These are phyloP conservation scores for Heterohyrax brucei DNA, from an alignment of 2,797 vertebrate genomes.

Conservation along the genomic window DNA sequence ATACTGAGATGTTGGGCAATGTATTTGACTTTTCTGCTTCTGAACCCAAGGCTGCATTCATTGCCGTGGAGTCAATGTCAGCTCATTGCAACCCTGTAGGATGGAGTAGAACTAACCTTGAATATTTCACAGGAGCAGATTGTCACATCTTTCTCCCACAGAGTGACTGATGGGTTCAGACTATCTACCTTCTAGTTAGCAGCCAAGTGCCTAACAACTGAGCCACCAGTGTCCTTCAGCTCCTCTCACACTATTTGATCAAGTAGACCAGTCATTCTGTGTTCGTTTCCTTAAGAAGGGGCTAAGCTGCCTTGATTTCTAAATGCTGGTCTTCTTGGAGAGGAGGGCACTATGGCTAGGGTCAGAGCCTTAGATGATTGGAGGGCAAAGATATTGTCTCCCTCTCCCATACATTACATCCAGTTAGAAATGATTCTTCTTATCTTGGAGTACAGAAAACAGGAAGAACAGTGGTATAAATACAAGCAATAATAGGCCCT, in stretches of 20 bases:
- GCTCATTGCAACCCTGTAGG: neutral
- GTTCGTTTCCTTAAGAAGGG: conserved; percentile 14
- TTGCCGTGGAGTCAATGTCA: neutral
- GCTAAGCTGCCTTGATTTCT: neutral
- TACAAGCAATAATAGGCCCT: neutral
- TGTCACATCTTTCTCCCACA: neutral
- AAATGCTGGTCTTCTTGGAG: neutral
- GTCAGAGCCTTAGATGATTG: neutral
- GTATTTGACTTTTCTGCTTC: neutral
- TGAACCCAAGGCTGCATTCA: neutral
- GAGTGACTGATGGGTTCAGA: neutral
- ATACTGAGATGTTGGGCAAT: neutral
- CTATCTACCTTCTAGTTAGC: neutral
- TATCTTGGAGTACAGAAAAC: neutral
- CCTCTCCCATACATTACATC: neutral
- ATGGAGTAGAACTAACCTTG: neutral
- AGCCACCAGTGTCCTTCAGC: neutral
- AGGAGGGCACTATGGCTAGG: neutral
- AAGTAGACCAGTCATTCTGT: neutral
- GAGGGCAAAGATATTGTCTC: neutral
- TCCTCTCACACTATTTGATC: neutral
- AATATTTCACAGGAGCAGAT: neutral
- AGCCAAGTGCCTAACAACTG: neutral
- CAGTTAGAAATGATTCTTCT: neutral
- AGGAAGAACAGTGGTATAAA: neutral